These are phyloP conservation scores for Onychostoma macrolepis DNA, from an alignment of 2,113 vertebrate species.

Conservation along the genomic window DNA sequence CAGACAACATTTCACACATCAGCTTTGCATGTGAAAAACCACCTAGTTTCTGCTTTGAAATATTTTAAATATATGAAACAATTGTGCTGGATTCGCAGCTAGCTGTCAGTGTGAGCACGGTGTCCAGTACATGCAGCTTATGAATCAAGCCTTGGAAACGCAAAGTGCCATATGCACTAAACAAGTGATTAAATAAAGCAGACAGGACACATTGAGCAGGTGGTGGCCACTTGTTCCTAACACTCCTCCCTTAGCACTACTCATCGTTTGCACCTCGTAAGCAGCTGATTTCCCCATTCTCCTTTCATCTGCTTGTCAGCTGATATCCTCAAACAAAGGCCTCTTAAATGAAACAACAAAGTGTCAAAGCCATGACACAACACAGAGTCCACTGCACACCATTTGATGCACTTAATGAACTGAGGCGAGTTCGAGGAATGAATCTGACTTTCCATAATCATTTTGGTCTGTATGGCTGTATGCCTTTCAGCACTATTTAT, in stretches of 20 bases:
- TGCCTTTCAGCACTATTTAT: constrained; percentile 17
- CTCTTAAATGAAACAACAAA: constrained; percentile 15
- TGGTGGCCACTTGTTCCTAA: constrained; percentile 37
- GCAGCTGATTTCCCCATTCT: constrained; percentile 11
- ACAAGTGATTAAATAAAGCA: not conserved
- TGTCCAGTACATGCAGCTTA: constrained; percentile 13
- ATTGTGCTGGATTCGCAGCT: not conserved
- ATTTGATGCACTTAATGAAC: constrained; percentile 13
- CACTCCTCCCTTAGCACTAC: not conserved
- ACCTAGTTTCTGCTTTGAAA: not conserved
- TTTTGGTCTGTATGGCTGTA: not conserved
- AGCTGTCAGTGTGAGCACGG: constrained; percentile 11
- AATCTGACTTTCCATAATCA: constrained; percentile 10
- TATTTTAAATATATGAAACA: not conserved
- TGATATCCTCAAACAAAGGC: constrained; percentile 22
- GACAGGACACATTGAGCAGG: constrained; percentile 21
- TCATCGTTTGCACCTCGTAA: constrained; percentile 45
- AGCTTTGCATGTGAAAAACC: not conserved
- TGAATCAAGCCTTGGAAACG: constrained; percentile 25
- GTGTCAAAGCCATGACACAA: constrained; percentile 27
- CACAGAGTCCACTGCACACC: not conserved
- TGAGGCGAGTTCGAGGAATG: not conserved
- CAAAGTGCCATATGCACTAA: not conserved
- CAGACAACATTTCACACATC: not conserved
- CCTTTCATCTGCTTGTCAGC: not conserved